Conservation (phyloP, 2,888 invertebrate genomes). For the Automeris io region DNA sequence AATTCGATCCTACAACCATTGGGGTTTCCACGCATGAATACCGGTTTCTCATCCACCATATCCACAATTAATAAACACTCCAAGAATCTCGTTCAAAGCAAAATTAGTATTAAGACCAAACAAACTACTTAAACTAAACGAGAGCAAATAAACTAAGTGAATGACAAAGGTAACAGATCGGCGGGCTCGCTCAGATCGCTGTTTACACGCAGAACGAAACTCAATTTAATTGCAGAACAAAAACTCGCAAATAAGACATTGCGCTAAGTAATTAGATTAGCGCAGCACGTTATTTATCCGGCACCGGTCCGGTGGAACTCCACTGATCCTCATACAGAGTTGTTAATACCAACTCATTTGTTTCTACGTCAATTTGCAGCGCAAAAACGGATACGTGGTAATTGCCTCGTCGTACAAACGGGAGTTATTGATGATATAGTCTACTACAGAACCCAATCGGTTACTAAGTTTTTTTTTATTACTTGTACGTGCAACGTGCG, state of each 20-base stretch:
- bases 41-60: too few relatives aligned
- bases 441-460: conserved; percentile 20
- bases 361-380: conserved; percentile 35
- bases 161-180: conserved; percentile 9
- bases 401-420: conserved; percentile 29
- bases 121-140: conserved; percentile 4
- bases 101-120: background rate
- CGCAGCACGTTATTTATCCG: conserved; percentile 47
- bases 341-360: conserved; percentile 38
- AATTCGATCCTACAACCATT: too few relatives aligned
- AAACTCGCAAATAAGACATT: conserved; percentile 69
- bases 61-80: background rate
- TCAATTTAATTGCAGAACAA: conserved; percentile 59
- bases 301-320: conserved; percentile 3
- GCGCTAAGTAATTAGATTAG: conserved; percentile 72
- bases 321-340: conserved; percentile 30
- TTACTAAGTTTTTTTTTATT: too few relatives aligned
- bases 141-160: conserved; percentile 2
- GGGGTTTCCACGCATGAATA: too few relatives aligned
- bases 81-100: background rate
- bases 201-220: conserved; percentile 50
- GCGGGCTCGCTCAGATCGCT: conserved; percentile 17
- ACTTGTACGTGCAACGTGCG: conserved; percentile 9
- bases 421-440: conserved; percentile 28
- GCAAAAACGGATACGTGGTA: conserved; percentile 37